Evolutionary conservation across 2,113 vertebrate species (phyloP).

Genomic region (Anarrhichthys ocellatus): DNA sequence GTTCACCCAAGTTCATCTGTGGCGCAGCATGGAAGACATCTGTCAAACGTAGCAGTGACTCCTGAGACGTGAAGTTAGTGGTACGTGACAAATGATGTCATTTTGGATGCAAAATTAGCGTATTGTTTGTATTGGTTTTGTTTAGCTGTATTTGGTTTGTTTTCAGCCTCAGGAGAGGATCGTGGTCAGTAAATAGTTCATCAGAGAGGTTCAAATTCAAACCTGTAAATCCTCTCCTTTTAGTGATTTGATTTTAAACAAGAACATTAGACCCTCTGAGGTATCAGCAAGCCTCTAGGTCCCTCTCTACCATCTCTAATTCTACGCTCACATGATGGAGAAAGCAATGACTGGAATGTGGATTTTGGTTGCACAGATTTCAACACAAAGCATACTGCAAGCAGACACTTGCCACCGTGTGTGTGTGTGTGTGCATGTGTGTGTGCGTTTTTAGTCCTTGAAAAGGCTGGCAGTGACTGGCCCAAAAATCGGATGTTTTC

Average conservation of each 20-base stretch:
- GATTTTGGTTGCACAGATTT: slow-evolving; percentile 70
- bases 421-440: neutral
- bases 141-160: neutral
- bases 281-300: too few species aligned
- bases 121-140: neutral
- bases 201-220: neutral
- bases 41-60: neutral
- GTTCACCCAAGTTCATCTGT: slow-evolving; percentile 4
- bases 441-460: slow-evolving; percentile 66
- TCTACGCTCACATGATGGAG: slow-evolving; percentile 53
- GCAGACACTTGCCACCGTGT: slow-evolving; percentile 76
- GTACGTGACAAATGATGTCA: neutral
- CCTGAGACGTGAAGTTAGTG: neutral
- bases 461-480: slow-evolving; percentile 70
- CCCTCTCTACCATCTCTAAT: neutral
- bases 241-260: neutral
- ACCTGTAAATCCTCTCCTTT: neutral
- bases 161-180: neutral
- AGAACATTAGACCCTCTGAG: too few species aligned
- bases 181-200: neutral
- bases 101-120: neutral
- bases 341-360: slow-evolving; percentile 78
- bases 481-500: slow-evolving; percentile 80
- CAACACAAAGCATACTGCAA: slow-evolving; percentile 70
- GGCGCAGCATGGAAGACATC: neutral